Evolutionary conservation across 2,797 vertebrate genomes (phyloP), one percentile per base, ranked within the genome.

Genomic region (Oreochromis mossambicus): DNA sequence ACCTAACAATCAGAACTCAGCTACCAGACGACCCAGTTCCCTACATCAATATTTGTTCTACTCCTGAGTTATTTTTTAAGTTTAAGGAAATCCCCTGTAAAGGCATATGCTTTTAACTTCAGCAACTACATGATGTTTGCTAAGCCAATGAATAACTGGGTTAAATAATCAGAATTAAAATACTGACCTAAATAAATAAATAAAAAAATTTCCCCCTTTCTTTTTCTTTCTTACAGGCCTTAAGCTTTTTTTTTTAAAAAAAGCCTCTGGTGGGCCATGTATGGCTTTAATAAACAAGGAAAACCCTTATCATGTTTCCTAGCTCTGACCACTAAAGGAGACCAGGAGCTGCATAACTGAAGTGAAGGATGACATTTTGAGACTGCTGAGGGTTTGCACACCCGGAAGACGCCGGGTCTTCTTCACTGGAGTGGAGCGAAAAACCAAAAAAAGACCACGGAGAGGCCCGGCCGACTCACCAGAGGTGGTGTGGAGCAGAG

Each of bases 401-500:
- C 83, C 63, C 26, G 2, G 61, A 82, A 83, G 85, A 90, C 36
- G 14, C 5, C 3, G 1, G 79, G 41, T 85, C 81, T 88, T 94
- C 92, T 85, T 88, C 80, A 91, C 51, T 87, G 85, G 61, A 92
- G 82, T 85, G 87, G 56, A 91, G 87, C 87, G 73, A 85, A 89
- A 88, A 87, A 80, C 61, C 85, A 80, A 84, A 88, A 88, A 83
- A 90, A 91, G 83, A 80, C 89, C 70, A 78, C 6, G 29, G 76
- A 90, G 77, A 91, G 91, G 85, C 86, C 83, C 8, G n/a, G 58
- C 68, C 11, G 66, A 91, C 92, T 95, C 87, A 89, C 84, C 86
- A 93, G 93, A 95, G 93, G 92, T 92, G 94, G 91, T 93, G 92
- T 93, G 92, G 89, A 94, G 86, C 89, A 83, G 89, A 89, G 88